These are phyloP conservation scores for Scaptomyza reducta DNA, from an alignment of 2,888 invertebrate species.

Conservation along the genomic window DNA sequence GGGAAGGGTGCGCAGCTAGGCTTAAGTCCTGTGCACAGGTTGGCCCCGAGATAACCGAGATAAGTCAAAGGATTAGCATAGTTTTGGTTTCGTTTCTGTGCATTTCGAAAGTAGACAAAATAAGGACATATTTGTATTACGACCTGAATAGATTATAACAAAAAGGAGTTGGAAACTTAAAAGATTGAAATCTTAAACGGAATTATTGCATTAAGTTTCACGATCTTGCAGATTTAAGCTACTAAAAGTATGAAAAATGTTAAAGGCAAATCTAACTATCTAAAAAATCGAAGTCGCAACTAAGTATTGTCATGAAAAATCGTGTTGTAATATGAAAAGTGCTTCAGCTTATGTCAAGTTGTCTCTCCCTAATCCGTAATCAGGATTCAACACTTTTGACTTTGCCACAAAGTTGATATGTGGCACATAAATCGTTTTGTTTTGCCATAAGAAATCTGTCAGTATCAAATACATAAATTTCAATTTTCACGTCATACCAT, in stretches of 20 bases:
- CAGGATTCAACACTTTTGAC: conserved; percentile 32
- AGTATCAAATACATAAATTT: conserved; percentile 68
- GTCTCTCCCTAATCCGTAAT: conserved; percentile 17
- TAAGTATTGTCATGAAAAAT: conserved; percentile 6
- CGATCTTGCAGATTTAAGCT: neutral
- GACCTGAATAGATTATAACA: neutral
- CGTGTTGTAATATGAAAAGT: conserved; percentile 7
- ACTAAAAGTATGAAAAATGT: too few species aligned
- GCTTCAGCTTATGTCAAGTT: conserved; percentile 4
- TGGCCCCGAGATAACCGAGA: conserved; percentile 38
- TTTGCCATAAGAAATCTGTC: conserved; percentile 60
- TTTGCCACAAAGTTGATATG: conserved; percentile 45
- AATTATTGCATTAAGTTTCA: neutral
- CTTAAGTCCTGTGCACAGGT: conserved; percentile 20
- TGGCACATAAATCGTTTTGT: conserved; percentile 21
- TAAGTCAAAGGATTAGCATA: conserved; percentile 67
- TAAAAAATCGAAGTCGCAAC: neutral
- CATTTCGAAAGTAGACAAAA: conserved; percentile 1
- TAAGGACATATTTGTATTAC: conserved; percentile 1
- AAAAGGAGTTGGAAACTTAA: neutral
- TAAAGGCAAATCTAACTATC: too few species aligned
- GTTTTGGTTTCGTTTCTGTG: conserved; percentile 33
- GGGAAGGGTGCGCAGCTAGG: neutral
- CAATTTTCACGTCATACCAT: conserved; percentile 71
- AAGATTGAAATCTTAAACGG: neutral